Percentiles rank a stretch among this genome's conserved stretches.
Evolutionary conservation across 2,888 invertebrate species (phyloP).

Genomic region (Conops quadrifasciatus): DNA sequence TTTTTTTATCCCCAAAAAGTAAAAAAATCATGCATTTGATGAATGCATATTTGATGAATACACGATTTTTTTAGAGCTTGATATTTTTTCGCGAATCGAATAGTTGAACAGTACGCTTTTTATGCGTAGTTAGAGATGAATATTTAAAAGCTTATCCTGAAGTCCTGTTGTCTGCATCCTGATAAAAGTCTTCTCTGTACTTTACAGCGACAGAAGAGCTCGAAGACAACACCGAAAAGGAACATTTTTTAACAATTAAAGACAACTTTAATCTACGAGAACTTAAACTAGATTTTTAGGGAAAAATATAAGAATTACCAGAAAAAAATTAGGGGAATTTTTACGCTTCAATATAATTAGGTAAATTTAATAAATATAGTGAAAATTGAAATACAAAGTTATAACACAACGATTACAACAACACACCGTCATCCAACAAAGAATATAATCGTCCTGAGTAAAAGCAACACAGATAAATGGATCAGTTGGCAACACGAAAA

Average conservation of each 20-base stretch:
- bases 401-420: background rate
- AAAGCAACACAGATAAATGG: conserved; percentile 1
- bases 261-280: background rate
- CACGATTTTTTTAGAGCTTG: no score
- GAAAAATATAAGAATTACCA: conserved; percentile 3
- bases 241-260: background rate
- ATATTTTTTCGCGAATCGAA: no score
- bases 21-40: no score
- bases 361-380: background rate
- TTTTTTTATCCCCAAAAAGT: no score
- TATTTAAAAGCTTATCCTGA: no score
- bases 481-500: conserved; percentile 5
- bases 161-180: no score
- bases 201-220: background rate
- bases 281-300: conserved; percentile 6
- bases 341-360: conserved; percentile 25
- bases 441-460: background rate
- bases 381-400: background rate
- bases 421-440: background rate
- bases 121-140: no score
- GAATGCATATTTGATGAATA: no score
- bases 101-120: no score
- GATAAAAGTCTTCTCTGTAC: background rate
- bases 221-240: background rate
- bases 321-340: conserved; percentile 8